Conservation (phyloP, 2,888 invertebrate genomes). For the Trichacis sp. region DNA sequence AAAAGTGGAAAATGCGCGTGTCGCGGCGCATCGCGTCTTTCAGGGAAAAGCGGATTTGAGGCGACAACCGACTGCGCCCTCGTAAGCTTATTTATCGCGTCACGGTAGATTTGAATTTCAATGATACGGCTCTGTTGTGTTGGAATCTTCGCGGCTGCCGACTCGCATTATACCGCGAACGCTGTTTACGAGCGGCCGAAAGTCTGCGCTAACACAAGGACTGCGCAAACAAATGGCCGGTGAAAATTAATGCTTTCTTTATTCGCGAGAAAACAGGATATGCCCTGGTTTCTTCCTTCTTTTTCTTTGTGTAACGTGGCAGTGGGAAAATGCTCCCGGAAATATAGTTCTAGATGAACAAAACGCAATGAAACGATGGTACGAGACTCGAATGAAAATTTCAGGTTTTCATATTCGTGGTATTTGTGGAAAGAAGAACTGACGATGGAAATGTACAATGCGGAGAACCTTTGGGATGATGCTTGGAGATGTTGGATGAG, state of each 20-base stretch:
- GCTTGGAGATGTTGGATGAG: too few species aligned
- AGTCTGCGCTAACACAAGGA: conserved; percentile 7
- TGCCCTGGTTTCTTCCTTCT: too few species aligned
- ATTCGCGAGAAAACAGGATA: conserved; percentile 4
- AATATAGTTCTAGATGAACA: too few species aligned
- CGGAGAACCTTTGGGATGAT: too few species aligned
- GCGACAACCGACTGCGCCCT: neutral
- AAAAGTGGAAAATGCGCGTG: neutral
- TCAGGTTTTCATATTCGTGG: too few species aligned
- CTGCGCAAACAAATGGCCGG: conserved; percentile 19
- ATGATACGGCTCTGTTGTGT: conserved; percentile 10
- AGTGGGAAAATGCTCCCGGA: too few species aligned
- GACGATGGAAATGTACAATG: too few species aligned
- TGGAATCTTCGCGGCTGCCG: conserved; percentile 6
- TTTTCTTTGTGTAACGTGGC: too few species aligned
- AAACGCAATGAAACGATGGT: too few species aligned
- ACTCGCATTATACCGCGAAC: conserved; percentile 1
- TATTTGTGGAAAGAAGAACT: too few species aligned
- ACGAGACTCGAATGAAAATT: too few species aligned
- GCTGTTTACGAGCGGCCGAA: conserved; percentile 17
- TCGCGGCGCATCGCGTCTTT: conserved; percentile 30
- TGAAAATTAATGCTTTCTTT: conserved; percentile 25
- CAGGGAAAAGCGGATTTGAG: conserved; percentile 7
- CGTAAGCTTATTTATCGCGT: conserved; percentile 20
- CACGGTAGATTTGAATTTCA: conserved; percentile 23